Evolutionary conservation across 2,797 vertebrate species (phyloP).

Genomic region (Hipposideros larvatus): DNA sequence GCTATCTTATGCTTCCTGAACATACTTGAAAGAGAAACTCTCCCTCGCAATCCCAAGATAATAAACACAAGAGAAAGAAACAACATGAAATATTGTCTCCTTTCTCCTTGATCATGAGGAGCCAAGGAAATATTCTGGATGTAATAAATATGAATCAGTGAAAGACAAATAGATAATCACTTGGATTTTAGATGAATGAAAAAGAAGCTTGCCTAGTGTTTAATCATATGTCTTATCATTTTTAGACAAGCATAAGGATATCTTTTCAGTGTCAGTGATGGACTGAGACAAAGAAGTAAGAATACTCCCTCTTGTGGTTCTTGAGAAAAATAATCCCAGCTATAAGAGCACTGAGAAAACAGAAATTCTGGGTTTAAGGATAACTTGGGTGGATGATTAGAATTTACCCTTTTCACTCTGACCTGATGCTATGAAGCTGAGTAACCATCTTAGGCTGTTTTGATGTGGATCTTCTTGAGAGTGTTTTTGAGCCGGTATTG

Average conservation of each 20-base stretch:
- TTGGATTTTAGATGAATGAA: conserved; percentile 47
- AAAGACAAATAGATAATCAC: conserved; percentile 60
- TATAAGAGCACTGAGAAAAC: conserved; percentile 17
- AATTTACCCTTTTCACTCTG: not conserved
- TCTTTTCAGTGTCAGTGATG: not conserved
- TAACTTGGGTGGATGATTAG: not conserved
- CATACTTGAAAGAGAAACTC: conserved; percentile 21
- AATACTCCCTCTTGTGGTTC: conserved; percentile 84
- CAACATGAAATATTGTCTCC: not conserved
- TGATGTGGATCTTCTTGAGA: not conserved
- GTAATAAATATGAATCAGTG: conserved; percentile 39
- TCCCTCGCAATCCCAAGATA: not conserved
- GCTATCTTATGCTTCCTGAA: not conserved
- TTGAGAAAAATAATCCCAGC: conserved; percentile 62
- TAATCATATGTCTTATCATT: conserved; percentile 46
- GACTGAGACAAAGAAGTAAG: conserved; percentile 72
- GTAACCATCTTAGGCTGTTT: not conserved
- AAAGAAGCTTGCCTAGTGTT: conserved; percentile 29
- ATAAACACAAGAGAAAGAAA: not conserved
- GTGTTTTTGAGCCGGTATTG: not conserved
- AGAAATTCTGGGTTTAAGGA: conserved; percentile 17
- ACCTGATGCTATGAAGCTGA: not conserved
- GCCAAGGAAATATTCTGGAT: conserved; percentile 31
- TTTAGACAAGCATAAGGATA: not conserved
- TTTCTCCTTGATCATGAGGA: conserved; percentile 17